Conservation (phyloP, 2,797 vertebrate species). For the Pantherophis alleghaniensis region DNA sequence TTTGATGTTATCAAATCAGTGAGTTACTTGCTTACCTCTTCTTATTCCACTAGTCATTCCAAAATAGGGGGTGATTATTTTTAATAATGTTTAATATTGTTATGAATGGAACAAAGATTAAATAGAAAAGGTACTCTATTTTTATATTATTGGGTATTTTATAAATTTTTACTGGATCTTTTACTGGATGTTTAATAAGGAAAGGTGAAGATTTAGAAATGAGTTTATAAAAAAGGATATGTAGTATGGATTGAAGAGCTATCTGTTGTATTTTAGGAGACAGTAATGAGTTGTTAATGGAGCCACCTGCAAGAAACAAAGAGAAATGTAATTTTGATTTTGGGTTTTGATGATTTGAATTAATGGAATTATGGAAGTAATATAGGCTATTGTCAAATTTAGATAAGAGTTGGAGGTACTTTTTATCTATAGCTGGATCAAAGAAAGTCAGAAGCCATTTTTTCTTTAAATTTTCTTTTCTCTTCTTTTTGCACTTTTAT, state of each 20-base stretch:
- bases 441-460: not conserved
- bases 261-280: not conserved
- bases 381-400: not conserved
- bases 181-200: not conserved
- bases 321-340: not conserved
- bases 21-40: not conserved
- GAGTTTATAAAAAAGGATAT: no score
- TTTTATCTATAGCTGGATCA: not conserved
- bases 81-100: not conserved
- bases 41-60: not conserved
- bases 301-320: not conserved
- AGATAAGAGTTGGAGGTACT: not conserved
- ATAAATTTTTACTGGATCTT: not conserved
- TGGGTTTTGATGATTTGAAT: not conserved
- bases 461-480: not conserved
- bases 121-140: not conserved
- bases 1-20: not conserved
- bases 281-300: not conserved
- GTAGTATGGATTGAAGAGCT: no score
- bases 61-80: not conserved
- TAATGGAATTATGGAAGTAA: not conserved
- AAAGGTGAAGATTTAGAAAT: no score
- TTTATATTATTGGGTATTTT: not conserved
- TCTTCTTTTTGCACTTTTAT: not conserved
- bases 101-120: not conserved